Percentiles rank a stretch among this genome's conserved stretches.
phyloP scores from a whole-genome alignment of 2,797 vertebrate species.

The Micropoecilia bifurca region DNA sequence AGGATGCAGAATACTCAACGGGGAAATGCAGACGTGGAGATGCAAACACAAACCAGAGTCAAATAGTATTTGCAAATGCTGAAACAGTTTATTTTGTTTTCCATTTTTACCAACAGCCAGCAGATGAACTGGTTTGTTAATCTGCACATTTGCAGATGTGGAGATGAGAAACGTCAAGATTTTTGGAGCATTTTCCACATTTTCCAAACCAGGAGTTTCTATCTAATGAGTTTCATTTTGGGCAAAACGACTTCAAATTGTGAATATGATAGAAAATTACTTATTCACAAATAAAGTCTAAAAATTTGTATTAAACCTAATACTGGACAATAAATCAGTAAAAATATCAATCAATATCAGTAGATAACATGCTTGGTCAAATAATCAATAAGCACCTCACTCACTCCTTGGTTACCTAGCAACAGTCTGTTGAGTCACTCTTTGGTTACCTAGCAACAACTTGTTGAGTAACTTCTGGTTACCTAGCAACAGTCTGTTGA shows the following conservation, averaged over 20 bases:
- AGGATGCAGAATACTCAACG: constrained; percentile 52
- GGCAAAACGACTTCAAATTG: background rate
- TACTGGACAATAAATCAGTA: too few relatives aligned
- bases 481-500: too few relatives aligned
- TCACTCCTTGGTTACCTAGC: too few relatives aligned
- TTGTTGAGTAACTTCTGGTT: too few relatives aligned
- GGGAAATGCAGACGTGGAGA: constrained; percentile 55
- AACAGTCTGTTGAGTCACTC: too few relatives aligned
- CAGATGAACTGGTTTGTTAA: background rate
- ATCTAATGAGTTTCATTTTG: background rate
- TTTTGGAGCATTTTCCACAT: background rate
- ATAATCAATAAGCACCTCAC: too few relatives aligned
- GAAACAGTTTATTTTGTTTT: background rate
- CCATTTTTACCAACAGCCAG: background rate
- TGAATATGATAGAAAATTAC: background rate
- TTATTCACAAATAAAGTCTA: background rate
- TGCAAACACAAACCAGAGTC: constrained; percentile 46
- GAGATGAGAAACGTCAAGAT: background rate
- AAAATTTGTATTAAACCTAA: background rate
- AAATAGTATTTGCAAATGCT: constrained; percentile 43
- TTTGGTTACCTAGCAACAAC: too few relatives aligned
- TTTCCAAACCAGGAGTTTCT: background rate
- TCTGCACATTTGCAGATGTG: background rate
- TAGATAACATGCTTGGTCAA: too few relatives aligned
- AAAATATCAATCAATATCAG: too few relatives aligned